A percentile compares a stretch with the other conserved stretches of the same genome.
These are phyloP conservation scores for Samia ricini DNA, from an alignment of 1,140 invertebrate genomes.

Conservation along the genomic window DNA sequence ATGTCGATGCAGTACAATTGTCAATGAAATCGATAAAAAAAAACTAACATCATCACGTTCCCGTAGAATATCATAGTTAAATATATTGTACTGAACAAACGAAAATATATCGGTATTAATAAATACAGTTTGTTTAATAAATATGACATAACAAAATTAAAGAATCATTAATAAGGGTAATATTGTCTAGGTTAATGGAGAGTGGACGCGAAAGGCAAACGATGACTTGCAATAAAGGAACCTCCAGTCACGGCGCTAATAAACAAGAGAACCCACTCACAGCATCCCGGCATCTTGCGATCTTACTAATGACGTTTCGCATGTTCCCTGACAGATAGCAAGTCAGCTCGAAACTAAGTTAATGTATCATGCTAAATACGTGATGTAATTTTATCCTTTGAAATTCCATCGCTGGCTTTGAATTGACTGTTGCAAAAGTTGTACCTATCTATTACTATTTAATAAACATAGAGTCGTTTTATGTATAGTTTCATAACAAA, in stretches of 20 bases:
- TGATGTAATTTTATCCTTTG: background rate
- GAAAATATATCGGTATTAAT: too few relatives aligned
- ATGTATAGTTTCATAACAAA: too few relatives aligned
- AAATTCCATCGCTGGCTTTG: background rate
- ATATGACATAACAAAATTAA: background rate
- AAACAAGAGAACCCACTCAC: slow-evolving; percentile 6
- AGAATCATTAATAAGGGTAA: background rate
- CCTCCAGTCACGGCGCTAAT: slow-evolving; percentile 3
- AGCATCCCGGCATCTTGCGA: background rate
- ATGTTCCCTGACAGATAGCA: background rate
- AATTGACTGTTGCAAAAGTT: too few relatives aligned
- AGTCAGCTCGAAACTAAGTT: background rate
- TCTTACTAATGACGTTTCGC: background rate
- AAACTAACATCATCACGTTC: too few relatives aligned
- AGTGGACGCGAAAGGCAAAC: background rate
- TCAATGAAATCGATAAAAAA: too few relatives aligned
- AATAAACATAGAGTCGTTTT: too few relatives aligned
- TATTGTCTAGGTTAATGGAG: slow-evolving; percentile 2
- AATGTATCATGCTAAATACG: background rate
- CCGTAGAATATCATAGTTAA: too few relatives aligned
- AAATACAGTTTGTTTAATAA: background rate
- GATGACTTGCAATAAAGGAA: slow-evolving; percentile 1
- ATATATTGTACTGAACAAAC: too few relatives aligned
- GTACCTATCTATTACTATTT: too few relatives aligned
- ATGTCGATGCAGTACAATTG: too few relatives aligned